phyloP scores from a whole-genome alignment of 1,140 invertebrate species.

The Kradibia gibbosae region DNA sequence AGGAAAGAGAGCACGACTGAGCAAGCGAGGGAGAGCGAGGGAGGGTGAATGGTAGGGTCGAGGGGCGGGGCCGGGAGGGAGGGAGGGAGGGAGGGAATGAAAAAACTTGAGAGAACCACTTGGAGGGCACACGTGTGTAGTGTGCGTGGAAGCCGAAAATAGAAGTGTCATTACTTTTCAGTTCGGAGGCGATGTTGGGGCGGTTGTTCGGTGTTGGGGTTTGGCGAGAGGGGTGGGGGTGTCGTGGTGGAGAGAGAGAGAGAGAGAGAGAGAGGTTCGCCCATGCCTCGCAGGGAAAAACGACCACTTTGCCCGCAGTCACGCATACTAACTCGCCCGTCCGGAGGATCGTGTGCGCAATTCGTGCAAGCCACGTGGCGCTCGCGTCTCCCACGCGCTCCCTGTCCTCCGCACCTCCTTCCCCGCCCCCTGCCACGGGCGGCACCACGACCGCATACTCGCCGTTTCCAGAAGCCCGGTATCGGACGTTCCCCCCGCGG shows the following conservation, averaged over 20 bases:
- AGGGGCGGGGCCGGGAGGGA: not conserved
- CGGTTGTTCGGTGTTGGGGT: not conserved
- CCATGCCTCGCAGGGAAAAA: conserved; percentile 29
- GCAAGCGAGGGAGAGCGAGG: not conserved
- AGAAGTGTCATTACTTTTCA: conserved; percentile 46
- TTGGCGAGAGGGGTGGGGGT: not conserved
- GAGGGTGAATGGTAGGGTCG: conserved; percentile 23
- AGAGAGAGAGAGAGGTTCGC: not conserved
- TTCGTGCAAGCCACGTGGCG: conserved; percentile 54
- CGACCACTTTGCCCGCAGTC: conserved; percentile 51
- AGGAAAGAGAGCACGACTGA: not conserved
- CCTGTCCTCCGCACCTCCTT: not conserved
- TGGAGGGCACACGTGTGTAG: conserved; percentile 24
- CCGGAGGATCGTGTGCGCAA: not conserved
- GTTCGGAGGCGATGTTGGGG: not conserved
- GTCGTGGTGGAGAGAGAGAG: not conserved
- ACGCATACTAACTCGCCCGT: conserved; percentile 13
- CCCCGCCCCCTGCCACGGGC: not conserved
- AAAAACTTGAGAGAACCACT: conserved; percentile 38
- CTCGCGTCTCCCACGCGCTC: conserved; percentile 4
- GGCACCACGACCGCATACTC: no score
- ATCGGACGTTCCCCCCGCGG: no score
- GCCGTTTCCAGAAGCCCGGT: no score
- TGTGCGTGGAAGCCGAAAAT: conserved; percentile 43
- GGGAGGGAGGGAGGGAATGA: conserved; percentile 18